Conservation (phyloP, 1,140 invertebrate species). For the Leptinotarsa undecemlineata region DNA sequence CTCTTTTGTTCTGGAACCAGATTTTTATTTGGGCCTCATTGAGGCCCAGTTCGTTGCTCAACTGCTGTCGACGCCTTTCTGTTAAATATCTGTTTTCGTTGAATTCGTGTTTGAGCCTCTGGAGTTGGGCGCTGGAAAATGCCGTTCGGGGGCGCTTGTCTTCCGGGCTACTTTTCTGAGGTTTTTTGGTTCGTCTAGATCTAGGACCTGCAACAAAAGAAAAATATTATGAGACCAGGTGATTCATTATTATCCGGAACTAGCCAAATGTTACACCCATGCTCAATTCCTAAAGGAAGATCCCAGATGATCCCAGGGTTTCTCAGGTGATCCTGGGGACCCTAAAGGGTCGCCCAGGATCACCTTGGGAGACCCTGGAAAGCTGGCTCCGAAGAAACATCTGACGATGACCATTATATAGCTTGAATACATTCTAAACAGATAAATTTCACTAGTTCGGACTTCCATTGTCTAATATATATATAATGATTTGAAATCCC, state of each 20-base stretch:
- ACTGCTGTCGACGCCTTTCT: slow-evolving; percentile 82
- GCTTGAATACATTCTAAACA: too few relatives aligned
- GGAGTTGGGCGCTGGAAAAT: slow-evolving; percentile 93
- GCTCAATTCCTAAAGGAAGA: too few relatives aligned
- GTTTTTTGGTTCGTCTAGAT: slow-evolving; percentile 79
- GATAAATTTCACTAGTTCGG: too few relatives aligned
- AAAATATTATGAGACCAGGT: not conserved
- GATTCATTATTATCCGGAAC: not conserved
- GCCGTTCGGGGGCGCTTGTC: slow-evolving; percentile 97
- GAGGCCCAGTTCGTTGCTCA: slow-evolving; percentile 82
- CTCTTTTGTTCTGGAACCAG: slow-evolving; percentile 93
- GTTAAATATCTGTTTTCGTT: slow-evolving; percentile 89
- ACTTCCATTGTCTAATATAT: too few relatives aligned
- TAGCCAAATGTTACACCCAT: too few relatives aligned
- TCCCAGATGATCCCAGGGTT: too few relatives aligned
- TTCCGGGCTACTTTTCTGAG: slow-evolving; percentile 62
- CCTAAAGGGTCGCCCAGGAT: too few relatives aligned
- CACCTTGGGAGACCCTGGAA: too few relatives aligned
- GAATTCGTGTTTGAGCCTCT: slow-evolving; percentile 90
- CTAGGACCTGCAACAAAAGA: slow-evolving; percentile 76
- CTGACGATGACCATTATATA: too few relatives aligned
- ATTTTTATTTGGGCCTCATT: slow-evolving; percentile 97
- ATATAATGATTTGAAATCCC: too few relatives aligned
- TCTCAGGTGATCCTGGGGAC: too few relatives aligned
- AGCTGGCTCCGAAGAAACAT: too few relatives aligned